Evolutionary conservation across 1,140 invertebrate species (phyloP).

Genomic region (Brachystomella parvula): DNA sequence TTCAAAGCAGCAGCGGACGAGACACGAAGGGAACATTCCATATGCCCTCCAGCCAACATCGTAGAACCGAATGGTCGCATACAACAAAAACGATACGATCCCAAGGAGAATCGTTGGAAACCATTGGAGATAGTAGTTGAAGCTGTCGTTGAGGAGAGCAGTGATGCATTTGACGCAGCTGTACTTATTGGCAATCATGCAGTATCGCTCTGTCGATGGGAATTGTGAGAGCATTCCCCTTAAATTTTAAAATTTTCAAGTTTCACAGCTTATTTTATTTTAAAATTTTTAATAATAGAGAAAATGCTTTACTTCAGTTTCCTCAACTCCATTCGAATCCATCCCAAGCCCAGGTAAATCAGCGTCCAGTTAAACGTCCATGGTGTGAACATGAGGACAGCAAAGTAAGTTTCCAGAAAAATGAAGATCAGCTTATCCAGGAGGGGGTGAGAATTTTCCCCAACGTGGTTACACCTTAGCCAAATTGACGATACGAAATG

Average conservation of each 20-base stretch:
- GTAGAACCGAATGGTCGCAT: background rate
- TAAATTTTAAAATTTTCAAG: too few relatives aligned
- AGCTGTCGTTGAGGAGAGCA: conserved; percentile 2
- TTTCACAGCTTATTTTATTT: too few relatives aligned
- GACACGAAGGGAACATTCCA: conserved; percentile 13
- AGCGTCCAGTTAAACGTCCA: conserved; percentile 9
- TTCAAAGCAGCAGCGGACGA: conserved; percentile 8
- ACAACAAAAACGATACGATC: background rate
- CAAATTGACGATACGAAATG: background rate
- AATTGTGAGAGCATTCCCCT: too few relatives aligned
- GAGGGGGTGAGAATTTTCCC: background rate
- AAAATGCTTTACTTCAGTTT: background rate
- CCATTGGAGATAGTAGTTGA: conserved; percentile 7
- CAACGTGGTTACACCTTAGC: background rate
- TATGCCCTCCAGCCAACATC: background rate
- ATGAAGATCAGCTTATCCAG: background rate
- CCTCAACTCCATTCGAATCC: background rate
- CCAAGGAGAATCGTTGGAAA: conserved; percentile 11
- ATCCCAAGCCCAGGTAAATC: background rate
- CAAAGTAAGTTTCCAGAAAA: background rate
- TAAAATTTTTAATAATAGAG: too few relatives aligned
- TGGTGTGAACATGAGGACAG: background rate
- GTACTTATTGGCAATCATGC: background rate
- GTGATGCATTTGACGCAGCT: background rate
- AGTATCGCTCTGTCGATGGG: too few relatives aligned